These are phyloP conservation scores for Drosophila birchii DNA, from an alignment of 2,888 invertebrate species.

Conservation along the genomic window DNA sequence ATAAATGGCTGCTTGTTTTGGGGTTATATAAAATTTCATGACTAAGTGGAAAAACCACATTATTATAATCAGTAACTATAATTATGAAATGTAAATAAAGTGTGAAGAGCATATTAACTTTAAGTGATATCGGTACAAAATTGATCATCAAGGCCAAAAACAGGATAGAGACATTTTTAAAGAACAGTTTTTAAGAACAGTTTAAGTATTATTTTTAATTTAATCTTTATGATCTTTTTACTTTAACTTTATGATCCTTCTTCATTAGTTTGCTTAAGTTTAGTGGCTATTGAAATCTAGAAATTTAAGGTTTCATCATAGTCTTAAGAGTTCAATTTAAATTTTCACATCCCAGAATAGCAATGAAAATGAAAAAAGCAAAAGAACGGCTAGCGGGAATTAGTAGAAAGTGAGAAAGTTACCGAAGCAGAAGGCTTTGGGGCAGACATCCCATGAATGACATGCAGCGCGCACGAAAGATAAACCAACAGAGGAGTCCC, in stretches of 20 bases:
- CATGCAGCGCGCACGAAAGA: slow-evolving; percentile 34
- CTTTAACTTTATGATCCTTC: not conserved
- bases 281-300: not conserved
- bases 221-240: too few species aligned
- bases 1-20: not conserved
- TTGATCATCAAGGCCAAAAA: too few species aligned
- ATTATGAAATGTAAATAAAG: not conserved
- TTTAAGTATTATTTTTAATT: too few species aligned
- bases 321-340: slow-evolving; percentile 48
- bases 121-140: not conserved
- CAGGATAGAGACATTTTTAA: too few species aligned
- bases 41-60: not conserved
- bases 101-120: not conserved
- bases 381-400: not conserved
- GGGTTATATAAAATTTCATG: not conserved
- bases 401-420: slow-evolving; percentile 32
- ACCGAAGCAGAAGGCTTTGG: not conserved
- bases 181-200: too few species aligned
- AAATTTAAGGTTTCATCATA: not conserved
- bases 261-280: not conserved
- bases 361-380: not conserved
- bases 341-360: slow-evolving; percentile 40
- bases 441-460: slow-evolving; percentile 36
- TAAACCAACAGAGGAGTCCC: slow-evolving; percentile 38
- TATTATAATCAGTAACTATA: not conserved